Conservation (phyloP, 2,113 vertebrate genomes). For the Oncorhynchus masou region DNA sequence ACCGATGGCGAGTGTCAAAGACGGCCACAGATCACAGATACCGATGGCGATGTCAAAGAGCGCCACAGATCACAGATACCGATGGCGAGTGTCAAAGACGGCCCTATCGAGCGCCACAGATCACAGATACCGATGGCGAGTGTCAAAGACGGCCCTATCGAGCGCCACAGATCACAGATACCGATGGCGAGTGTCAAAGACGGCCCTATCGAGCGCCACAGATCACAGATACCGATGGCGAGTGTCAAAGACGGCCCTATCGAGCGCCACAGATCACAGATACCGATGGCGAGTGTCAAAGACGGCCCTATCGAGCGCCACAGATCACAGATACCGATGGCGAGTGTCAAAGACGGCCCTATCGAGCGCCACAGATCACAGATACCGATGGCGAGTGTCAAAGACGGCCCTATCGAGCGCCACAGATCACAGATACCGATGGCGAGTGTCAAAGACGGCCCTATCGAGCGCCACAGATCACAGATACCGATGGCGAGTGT, state of each 20-base stretch:
- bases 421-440: constrained; percentile 30
- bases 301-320: too few species aligned
- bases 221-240: constrained; percentile 30
- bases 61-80: constrained; percentile 28
- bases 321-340: constrained; percentile 32
- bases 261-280: constrained; percentile 25
- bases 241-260: constrained; percentile 49
- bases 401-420: too few species aligned
- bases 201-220: too few species aligned
- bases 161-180: constrained; percentile 27
- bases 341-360: constrained; percentile 45
- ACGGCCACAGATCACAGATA: constrained; percentile 23
- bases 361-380: constrained; percentile 23
- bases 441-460: constrained; percentile 44
- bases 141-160: constrained; percentile 51
- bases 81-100: constrained; percentile 43
- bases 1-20: constrained; percentile 45
- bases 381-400: constrained; percentile 38
- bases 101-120: too few species aligned
- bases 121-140: constrained; percentile 31
- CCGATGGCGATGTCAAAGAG: constrained; percentile 44
- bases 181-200: constrained; percentile 44
- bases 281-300: constrained; percentile 45
- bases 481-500: constrained; percentile 37
- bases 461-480: constrained; percentile 21